Conservation (phyloP, 2,113 vertebrate species). For the Probosciger aterrimus region DNA sequence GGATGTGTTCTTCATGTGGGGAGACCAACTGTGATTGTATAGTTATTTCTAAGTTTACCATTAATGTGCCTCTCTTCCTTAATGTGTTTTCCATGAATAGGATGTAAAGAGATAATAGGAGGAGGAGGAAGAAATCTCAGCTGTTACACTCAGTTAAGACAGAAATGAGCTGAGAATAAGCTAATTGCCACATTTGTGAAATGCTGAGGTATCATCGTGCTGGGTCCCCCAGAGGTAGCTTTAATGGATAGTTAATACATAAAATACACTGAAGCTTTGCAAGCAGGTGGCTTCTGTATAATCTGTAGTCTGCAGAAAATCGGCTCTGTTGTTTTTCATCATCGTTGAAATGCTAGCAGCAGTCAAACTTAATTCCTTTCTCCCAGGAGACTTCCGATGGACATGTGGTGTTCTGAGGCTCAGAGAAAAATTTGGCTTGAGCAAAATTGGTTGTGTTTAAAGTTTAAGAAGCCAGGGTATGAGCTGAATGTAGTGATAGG, state of each 20-base stretch:
- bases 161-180: conserved; percentile 10
- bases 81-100: not conserved
- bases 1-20: not conserved
- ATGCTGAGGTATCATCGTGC: not conserved
- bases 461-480: not conserved
- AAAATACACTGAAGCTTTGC: not conserved
- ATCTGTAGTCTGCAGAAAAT: not conserved
- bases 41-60: not conserved
- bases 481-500: not conserved
- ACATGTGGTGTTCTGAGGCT: not conserved
- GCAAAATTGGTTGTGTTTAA: not conserved
- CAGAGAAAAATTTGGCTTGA: not conserved
- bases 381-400: not conserved
- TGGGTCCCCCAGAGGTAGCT: not conserved
- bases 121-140: not conserved
- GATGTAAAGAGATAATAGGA: not conserved
- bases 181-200: not conserved
- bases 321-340: not conserved
- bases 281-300: not conserved
- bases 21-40: not conserved
- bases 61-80: not conserved
- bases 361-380: not conserved
- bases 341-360: not conserved
- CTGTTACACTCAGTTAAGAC: not conserved
- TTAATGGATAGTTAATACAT: not conserved